These are phyloP conservation scores for Drosophila tanythrix DNA, from an alignment of 2,888 invertebrate species.

Conservation along the genomic window DNA sequence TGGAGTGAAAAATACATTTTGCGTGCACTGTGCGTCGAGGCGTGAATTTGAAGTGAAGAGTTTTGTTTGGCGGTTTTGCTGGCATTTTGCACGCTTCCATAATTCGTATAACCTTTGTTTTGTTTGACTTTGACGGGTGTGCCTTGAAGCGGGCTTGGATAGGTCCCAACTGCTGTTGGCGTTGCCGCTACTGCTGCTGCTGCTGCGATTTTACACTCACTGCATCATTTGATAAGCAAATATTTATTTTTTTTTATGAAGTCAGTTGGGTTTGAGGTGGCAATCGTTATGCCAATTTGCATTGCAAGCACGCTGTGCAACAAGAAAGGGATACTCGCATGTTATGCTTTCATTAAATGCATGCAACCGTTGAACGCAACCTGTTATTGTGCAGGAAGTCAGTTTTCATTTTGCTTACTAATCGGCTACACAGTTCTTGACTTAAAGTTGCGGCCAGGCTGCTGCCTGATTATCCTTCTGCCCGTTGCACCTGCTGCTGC, in stretches of 20 bases:
- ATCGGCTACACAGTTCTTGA: slow-evolving; percentile 37
- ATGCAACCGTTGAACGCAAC: slow-evolving; percentile 8
- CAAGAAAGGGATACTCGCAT: slow-evolving; percentile 20
- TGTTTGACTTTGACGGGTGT: slow-evolving; percentile 45
- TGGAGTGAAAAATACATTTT: slow-evolving; percentile 34
- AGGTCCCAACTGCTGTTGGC: background rate
- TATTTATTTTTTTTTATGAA: slow-evolving; percentile 29
- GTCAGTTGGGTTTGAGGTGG: slow-evolving; percentile 2
- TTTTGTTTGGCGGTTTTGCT: slow-evolving; percentile 17
- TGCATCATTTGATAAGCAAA: slow-evolving; percentile 56
- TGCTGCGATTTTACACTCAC: slow-evolving; percentile 30
- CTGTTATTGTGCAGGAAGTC: slow-evolving; percentile 1
- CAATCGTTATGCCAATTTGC: slow-evolving; percentile 43
- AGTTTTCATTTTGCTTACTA: slow-evolving; percentile 34
- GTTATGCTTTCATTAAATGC: slow-evolving; percentile 46
- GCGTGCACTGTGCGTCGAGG: slow-evolving; percentile 34
- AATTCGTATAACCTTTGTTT: slow-evolving; percentile 58
- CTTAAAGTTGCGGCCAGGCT: slow-evolving; percentile 22
- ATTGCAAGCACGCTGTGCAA: background rate
- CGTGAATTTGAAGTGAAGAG: slow-evolving; percentile 17
- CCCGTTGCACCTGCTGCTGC: slow-evolving; percentile 17
- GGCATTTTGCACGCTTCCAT: slow-evolving; percentile 43
- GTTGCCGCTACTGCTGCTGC: background rate
- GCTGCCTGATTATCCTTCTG: background rate
- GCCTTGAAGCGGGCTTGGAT: slow-evolving; percentile 3